phyloP scores from a whole-genome alignment of 64 coral and sea anemone genomes.

The Montipora capricornis region DNA sequence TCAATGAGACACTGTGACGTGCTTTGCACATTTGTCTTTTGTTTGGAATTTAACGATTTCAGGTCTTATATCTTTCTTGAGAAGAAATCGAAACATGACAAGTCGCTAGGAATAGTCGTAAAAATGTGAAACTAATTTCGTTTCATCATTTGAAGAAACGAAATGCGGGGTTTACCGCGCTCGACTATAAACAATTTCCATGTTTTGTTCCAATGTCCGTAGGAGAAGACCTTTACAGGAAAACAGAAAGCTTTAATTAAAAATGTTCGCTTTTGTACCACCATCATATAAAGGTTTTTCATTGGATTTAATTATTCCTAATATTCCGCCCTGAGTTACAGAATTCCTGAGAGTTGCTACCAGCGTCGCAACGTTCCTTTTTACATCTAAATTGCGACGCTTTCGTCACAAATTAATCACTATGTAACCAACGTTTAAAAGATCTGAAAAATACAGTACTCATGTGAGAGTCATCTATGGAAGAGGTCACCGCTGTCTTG shows the following conservation, averaged over 20 bases:
- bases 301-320: background rate
- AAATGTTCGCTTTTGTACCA: background rate
- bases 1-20: conserved; percentile 21
- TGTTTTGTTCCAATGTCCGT: background rate
- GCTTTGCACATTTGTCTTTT: conserved; percentile 9
- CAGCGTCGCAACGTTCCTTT: background rate
- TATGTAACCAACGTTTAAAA: conserved; percentile 1
- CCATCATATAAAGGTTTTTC: background rate
- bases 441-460: background rate
- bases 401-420: background rate
- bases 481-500: background rate
- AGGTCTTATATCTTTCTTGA: background rate
- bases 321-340: background rate
- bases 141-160: background rate
- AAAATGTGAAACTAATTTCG: background rate
- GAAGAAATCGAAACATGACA: background rate
- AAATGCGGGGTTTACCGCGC: background rate
- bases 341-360: too few species aligned
- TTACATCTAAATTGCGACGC: background rate
- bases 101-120: background rate
- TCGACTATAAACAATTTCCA: background rate
- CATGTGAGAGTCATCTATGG: background rate
- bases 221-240: background rate
- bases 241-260: conserved; percentile 16
- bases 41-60: background rate